Evolutionary conservation across 2,113 vertebrate species (phyloP).

Genomic region (Collichthys lucidus): DNA sequence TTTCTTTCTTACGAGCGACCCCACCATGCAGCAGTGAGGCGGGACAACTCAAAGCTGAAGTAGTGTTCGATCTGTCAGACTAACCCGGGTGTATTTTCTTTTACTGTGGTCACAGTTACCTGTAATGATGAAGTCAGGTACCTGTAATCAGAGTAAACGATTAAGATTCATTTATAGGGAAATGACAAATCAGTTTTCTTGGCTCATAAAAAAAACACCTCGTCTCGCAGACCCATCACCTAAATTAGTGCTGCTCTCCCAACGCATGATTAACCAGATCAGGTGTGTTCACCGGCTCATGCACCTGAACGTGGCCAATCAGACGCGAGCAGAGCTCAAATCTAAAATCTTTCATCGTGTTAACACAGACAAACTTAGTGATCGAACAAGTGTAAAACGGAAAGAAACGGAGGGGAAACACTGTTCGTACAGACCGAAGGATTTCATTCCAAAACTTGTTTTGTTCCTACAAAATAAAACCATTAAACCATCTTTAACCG

Average conservation of each 20-base stretch:
- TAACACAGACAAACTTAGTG: neutral
- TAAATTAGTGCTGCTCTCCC: neutral
- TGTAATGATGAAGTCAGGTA: neutral
- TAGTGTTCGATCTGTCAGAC: too few relatives aligned
- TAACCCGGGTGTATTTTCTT: neutral
- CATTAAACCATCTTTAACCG: neutral
- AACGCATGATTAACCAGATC: fast-evolving
- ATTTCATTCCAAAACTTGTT: neutral
- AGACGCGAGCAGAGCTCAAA: too few relatives aligned
- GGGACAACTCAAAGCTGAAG: neutral
- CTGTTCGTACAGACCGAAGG: too few relatives aligned
- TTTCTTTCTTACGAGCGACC: neutral
- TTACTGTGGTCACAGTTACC: neutral
- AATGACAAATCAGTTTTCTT: neutral
- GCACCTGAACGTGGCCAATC: neutral
- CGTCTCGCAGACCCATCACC: neutral
- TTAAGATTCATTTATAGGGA: too few relatives aligned
- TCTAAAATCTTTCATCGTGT: neutral
- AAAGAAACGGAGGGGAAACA: neutral
- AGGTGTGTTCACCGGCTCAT: neutral
- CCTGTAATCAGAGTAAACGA: neutral
- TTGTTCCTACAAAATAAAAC: neutral
- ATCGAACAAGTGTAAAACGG: neutral
- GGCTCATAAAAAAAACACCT: neutral
- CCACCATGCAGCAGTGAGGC: neutral